phyloP scores from a whole-genome alignment of 2,113 vertebrate species.

The Pterophyllum scalare region DNA sequence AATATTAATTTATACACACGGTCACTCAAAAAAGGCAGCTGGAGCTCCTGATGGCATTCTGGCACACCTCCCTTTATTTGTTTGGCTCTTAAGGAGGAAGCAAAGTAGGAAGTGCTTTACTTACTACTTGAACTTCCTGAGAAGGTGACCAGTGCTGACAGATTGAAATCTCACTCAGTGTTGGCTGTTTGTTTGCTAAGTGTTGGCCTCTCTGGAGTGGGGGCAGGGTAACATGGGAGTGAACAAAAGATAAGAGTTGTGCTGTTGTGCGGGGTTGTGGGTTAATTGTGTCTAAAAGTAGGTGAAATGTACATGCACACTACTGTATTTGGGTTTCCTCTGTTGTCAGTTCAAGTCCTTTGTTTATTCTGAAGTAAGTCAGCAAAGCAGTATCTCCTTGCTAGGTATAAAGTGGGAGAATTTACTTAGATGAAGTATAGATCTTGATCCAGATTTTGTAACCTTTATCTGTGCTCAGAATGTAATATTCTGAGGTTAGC shows the following conservation, averaged over 20 bases:
- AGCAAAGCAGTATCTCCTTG: constrained; percentile 3
- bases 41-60: constrained; percentile 72
- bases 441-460: constrained; percentile 1
- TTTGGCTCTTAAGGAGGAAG: constrained; percentile 84
- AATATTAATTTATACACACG: constrained; percentile 26
- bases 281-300: constrained; percentile 25
- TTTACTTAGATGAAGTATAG: not conserved
- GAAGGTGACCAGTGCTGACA: constrained; percentile 80
- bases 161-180: constrained; percentile 85
- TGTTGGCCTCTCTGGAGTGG: constrained; percentile 37
- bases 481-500: not conserved
- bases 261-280: constrained; percentile 32
- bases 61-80: constrained; percentile 75
- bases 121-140: constrained; percentile 87
- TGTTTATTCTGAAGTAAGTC: not conserved
- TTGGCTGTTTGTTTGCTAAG: constrained; percentile 80
- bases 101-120: constrained; percentile 75
- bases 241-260: constrained; percentile 56
- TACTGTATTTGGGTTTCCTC: constrained; percentile 42
- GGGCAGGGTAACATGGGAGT: constrained; percentile 28
- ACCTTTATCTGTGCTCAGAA: not conserved
- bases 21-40: constrained; percentile 5
- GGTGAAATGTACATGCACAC: constrained; percentile 36
- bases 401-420: not conserved
- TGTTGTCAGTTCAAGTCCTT: constrained; percentile 23